phyloP scores from a whole-genome alignment of 2,797 vertebrate genomes.

The Acrossocheilus fasciatus region DNA sequence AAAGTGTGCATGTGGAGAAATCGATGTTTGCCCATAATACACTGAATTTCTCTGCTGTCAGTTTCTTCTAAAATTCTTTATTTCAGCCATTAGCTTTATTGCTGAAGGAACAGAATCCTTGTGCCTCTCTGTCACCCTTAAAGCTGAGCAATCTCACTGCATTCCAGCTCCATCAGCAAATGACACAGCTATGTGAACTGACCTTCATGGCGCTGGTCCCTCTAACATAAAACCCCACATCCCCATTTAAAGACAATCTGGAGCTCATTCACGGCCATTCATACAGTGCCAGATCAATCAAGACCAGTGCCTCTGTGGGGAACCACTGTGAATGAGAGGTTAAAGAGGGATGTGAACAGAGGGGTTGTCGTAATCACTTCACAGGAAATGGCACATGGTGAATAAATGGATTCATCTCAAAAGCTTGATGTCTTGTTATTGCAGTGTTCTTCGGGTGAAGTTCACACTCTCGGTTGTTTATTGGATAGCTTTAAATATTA shows the following conservation, averaged over 20 bases:
- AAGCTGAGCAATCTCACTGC: constrained; percentile 34
- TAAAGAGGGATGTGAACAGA: constrained; percentile 54
- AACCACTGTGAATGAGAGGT: constrained; percentile 54
- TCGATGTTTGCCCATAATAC: background rate
- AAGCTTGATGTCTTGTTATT: constrained; percentile 54
- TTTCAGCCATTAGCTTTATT: constrained; percentile 24
- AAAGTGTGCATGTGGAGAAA: background rate
- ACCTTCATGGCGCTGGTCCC: constrained; percentile 46
- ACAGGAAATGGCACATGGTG: constrained; percentile 51
- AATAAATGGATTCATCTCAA: constrained; percentile 50
- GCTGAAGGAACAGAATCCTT: constrained; percentile 11
- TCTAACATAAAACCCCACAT: constrained; percentile 53
- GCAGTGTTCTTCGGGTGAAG: constrained; percentile 20
- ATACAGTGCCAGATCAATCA: constrained; percentile 54
- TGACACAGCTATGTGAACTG: constrained; percentile 52
- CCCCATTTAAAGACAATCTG: constrained; percentile 54
- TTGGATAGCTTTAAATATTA: background rate
- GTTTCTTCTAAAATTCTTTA: background rate
- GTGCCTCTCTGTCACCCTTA: constrained; percentile 31
- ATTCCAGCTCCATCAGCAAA: constrained; percentile 47
- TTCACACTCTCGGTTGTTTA: background rate
- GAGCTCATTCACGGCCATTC: constrained; percentile 54
- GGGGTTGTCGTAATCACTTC: constrained; percentile 52
- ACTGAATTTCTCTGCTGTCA: background rate
- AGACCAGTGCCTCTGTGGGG: constrained; percentile 46